Evolutionary conservation across 2,888 invertebrate species (phyloP).

Genomic region (Epirrhoe alternata): DNA sequence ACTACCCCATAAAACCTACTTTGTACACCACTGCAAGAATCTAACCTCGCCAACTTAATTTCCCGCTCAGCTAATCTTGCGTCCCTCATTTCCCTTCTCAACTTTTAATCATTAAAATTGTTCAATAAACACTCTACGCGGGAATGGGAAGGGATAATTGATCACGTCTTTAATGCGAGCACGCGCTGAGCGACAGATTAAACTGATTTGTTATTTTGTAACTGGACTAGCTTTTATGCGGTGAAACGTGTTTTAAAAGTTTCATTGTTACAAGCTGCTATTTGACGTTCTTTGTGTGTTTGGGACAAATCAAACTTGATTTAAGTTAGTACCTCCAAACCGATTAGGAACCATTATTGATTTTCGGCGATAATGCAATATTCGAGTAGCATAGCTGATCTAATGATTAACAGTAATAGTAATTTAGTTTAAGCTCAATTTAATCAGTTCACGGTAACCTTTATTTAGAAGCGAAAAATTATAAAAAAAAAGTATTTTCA

Average conservation of each 20-base stretch:
- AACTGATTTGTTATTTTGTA: slow-evolving; percentile 67
- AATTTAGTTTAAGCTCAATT: no score
- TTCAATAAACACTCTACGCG: slow-evolving; percentile 49
- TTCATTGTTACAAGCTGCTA: background rate
- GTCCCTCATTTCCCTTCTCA: slow-evolving; percentile 36
- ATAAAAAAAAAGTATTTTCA: no score
- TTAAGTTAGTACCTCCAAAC: no score
- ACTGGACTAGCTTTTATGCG: slow-evolving; percentile 51
- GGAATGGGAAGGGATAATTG: slow-evolving; percentile 65
- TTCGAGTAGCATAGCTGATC: no score
- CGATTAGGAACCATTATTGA: no score
- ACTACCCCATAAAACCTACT: slow-evolving; percentile 7
- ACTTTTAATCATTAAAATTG: slow-evolving; percentile 57
- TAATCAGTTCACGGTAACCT: no score
- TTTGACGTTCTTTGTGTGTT: no score
- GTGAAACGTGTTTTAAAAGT: slow-evolving; percentile 13
- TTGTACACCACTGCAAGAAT: slow-evolving; percentile 22
- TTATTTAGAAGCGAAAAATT: no score
- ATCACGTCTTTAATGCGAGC: slow-evolving; percentile 63
- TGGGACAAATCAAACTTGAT: no score
- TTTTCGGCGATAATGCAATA: no score
- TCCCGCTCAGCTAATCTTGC: slow-evolving; percentile 39
- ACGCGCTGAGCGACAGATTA: slow-evolving; percentile 54
- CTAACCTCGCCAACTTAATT: slow-evolving; percentile 36
- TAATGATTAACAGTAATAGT: no score